phyloP scores from a whole-genome alignment of 2,113 vertebrate species.

The Scortum barcoo region DNA sequence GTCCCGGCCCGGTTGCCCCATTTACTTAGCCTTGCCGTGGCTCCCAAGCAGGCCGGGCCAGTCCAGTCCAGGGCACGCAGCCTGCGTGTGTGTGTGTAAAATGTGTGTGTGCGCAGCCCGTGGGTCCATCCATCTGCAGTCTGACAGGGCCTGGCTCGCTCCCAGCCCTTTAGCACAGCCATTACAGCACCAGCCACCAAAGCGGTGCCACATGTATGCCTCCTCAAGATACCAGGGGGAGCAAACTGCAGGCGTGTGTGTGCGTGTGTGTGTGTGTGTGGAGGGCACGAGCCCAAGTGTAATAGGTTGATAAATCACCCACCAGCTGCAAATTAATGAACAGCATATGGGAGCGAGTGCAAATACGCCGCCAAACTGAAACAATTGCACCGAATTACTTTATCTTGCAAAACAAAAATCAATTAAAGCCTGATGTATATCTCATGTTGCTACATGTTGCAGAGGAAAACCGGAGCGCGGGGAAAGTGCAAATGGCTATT shows the following conservation, averaged over 20 bases:
- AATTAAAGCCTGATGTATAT: slow-evolving; percentile 66
- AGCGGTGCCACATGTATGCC: slow-evolving; percentile 47
- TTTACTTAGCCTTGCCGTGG: slow-evolving; percentile 42
- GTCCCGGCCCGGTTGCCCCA: slow-evolving; percentile 30
- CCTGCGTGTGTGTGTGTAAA: slow-evolving; percentile 6
- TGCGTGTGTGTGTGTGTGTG: slow-evolving; percentile 12
- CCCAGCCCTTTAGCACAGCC: slow-evolving; percentile 69
- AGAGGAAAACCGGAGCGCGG: neutral
- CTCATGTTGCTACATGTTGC: slow-evolving; percentile 33
- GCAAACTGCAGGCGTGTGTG: slow-evolving; percentile 18
- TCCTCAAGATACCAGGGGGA: slow-evolving; percentile 47
- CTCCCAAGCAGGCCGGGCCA: slow-evolving; percentile 30
- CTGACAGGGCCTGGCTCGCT: slow-evolving; percentile 62
- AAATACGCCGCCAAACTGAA: slow-evolving; percentile 62
- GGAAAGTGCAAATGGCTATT: slow-evolving; percentile 34
- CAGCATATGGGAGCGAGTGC: slow-evolving; percentile 59
- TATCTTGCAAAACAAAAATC: slow-evolving; percentile 69
- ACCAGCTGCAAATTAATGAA: slow-evolving; percentile 72
- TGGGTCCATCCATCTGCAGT: slow-evolving; percentile 66
- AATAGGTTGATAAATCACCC: slow-evolving; percentile 76
- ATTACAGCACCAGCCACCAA: slow-evolving; percentile 66
- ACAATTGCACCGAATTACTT: slow-evolving; percentile 64
- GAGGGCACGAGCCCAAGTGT: slow-evolving; percentile 59
- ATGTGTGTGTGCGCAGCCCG: slow-evolving; percentile 7
- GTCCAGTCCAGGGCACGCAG: slow-evolving; percentile 8